Conservation (phyloP, 2,113 vertebrate species). For the Nannobrachium achirus region DNA sequence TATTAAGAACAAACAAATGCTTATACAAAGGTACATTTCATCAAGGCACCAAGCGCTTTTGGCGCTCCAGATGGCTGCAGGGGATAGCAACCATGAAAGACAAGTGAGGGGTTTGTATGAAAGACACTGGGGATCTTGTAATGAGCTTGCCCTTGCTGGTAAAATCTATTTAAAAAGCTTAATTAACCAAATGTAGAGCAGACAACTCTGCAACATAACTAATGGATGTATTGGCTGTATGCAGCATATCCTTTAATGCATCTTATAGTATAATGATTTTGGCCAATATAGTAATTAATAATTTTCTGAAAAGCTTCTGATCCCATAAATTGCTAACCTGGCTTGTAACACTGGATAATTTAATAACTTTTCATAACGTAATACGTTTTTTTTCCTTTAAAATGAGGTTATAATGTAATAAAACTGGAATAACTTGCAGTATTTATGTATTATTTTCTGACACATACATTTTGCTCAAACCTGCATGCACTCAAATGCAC, state of each 20-base stretch:
- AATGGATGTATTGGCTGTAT: not conserved
- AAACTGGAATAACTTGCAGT: too few species aligned
- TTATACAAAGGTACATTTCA: not conserved
- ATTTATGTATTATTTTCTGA: too few species aligned
- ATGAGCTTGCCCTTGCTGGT: conserved; percentile 2
- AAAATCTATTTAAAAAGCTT: not conserved
- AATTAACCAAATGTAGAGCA: conserved; percentile 11
- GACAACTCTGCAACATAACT: not conserved
- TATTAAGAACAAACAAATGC: too few species aligned
- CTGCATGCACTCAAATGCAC: too few species aligned
- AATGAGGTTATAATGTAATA: too few species aligned
- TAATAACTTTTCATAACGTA: too few species aligned
- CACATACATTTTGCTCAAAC: too few species aligned
- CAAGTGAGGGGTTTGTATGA: not conserved
- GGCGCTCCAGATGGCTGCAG: not conserved
- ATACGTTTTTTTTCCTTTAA: too few species aligned
- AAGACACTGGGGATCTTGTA: conserved; percentile 26
- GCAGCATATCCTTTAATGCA: not conserved
- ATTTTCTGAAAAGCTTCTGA: not conserved
- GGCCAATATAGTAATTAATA: conserved; percentile 1
- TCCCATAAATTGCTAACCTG: too few species aligned
- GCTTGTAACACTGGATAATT: too few species aligned
- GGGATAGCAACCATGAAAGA: conserved; percentile 2
- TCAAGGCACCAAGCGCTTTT: conserved; percentile 1
- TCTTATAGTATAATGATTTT: not conserved